phyloP scores from a whole-genome alignment of 2,888 invertebrate genomes.

The Miltochrista miniata region DNA sequence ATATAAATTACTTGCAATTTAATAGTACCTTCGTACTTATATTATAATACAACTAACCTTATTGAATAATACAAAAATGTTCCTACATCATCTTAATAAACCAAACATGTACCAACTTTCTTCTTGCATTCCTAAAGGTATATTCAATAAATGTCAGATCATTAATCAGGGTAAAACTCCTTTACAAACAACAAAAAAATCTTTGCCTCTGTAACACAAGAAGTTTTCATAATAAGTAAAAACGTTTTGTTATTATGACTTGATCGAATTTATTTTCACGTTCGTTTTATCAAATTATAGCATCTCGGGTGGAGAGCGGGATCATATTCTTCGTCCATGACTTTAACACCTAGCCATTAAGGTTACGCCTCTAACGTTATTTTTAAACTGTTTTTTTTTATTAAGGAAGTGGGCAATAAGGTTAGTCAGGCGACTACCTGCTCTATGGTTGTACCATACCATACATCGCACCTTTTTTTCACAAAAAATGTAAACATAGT shows the following conservation, averaged over 20 bases:
- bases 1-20: too few relatives aligned
- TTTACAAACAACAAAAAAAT: slow-evolving; percentile 41
- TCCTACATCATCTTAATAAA: slow-evolving; percentile 64
- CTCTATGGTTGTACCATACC: slow-evolving; percentile 41
- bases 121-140: slow-evolving; percentile 48
- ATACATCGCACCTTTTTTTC: slow-evolving; percentile 66
- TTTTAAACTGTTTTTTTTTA: slow-evolving; percentile 56
- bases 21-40: too few relatives aligned
- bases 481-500: slow-evolving; percentile 70
- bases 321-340: slow-evolving; percentile 47
- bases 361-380: slow-evolving; percentile 48
- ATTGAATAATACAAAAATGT: too few relatives aligned
- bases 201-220: slow-evolving; percentile 1
- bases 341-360: slow-evolving; percentile 61
- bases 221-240: too few relatives aligned
- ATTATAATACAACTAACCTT: too few relatives aligned
- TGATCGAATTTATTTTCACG: slow-evolving; percentile 2
- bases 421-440: slow-evolving; percentile 64
- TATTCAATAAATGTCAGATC: slow-evolving; percentile 48
- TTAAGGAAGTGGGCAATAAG: slow-evolving; percentile 72
- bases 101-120: slow-evolving; percentile 27
- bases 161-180: slow-evolving; percentile 65
- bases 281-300: slow-evolving; percentile 41
- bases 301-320: slow-evolving; percentile 13
- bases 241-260: too few relatives aligned